Evolutionary conservation across 1,140 invertebrate species (phyloP).

Genomic region (Scaptodrosophila lebanonensis): DNA sequence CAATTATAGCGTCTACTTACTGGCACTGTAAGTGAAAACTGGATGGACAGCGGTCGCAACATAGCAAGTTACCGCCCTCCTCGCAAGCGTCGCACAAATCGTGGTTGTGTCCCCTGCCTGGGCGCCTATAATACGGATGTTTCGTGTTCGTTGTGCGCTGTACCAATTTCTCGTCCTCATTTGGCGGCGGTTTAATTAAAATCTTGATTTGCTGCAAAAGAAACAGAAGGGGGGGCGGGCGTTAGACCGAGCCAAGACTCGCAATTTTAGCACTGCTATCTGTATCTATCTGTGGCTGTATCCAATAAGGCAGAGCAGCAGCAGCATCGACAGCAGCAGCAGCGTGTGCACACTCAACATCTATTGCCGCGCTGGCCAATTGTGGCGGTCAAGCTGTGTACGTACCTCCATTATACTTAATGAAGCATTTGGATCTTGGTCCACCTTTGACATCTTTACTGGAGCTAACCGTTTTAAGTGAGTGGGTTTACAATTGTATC

Average conservation of each 20-base stretch:
- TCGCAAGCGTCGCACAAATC: conserved; percentile 94
- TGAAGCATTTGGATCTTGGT: conserved; percentile 61
- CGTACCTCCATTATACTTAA: conserved; percentile 73
- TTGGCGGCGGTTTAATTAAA: conserved; percentile 91
- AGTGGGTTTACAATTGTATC: conserved; percentile 10
- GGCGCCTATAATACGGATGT: conserved; percentile 90
- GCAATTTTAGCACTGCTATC: not conserved
- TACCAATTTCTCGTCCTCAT: conserved; percentile 79
- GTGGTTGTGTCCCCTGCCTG: conserved; percentile 93
- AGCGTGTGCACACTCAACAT: not conserved
- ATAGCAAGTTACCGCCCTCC: conserved; percentile 96
- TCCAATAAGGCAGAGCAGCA: conserved; percentile 1
- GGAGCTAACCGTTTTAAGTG: not conserved
- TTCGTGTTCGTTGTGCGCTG: conserved; percentile 84
- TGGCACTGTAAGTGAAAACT: conserved; percentile 97
- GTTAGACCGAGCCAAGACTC: conserved; percentile 7
- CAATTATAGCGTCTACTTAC: conserved; percentile 79
- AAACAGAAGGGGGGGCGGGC: not conserved
- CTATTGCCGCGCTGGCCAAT: not conserved
- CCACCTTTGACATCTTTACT: conserved; percentile 67
- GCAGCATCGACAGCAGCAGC: not conserved
- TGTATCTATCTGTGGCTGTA: conserved; percentile 4
- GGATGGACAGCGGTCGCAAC: conserved; percentile 95
- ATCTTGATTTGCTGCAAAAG: conserved; percentile 89
- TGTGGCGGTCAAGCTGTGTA: not conserved